A percentile compares a stretch with the other conserved stretches of the same genome.
Conservation (phyloP, 2,888 invertebrate genomes). For the Brenthis hecate region DNA sequence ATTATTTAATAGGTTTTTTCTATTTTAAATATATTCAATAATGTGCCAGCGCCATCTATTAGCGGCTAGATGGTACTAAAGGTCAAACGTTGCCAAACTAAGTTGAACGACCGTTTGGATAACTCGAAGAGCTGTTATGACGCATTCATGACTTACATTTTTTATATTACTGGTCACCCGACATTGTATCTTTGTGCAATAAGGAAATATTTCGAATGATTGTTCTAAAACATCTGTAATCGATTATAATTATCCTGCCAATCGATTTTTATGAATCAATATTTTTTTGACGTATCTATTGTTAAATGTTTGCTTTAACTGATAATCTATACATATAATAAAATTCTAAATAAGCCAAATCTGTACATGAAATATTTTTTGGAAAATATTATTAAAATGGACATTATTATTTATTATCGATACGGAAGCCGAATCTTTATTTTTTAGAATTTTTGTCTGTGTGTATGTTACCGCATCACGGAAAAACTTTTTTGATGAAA, state of each 20-base stretch:
- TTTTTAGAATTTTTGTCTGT: no score
- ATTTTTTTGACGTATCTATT: no score
- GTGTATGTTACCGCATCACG: no score
- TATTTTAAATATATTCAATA: neutral
- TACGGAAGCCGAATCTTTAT: no score
- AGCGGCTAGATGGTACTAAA: constrained; percentile 58
- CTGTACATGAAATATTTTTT: no score
- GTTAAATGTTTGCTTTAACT: no score
- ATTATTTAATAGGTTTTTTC: constrained; percentile 16
- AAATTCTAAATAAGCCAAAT: no score
- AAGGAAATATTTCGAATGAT: constrained; percentile 9
- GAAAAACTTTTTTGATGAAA: no score
- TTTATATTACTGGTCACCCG: constrained; percentile 37
- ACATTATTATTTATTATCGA: no score
- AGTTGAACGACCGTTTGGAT: constrained; percentile 63
- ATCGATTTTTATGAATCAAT: no score
- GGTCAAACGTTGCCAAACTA: constrained; percentile 74
- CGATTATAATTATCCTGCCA: neutral
- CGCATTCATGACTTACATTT: constrained; percentile 47
- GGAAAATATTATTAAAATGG: no score
- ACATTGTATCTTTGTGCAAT: constrained; percentile 34
- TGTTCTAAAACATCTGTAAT: constrained; percentile 1
- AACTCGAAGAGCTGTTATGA: constrained; percentile 49
- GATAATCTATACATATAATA: no score
- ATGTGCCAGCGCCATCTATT: constrained; percentile 47